These are phyloP conservation scores for Mycogona germanica DNA, from an alignment of 2,888 invertebrate species.

Conservation along the genomic window DNA sequence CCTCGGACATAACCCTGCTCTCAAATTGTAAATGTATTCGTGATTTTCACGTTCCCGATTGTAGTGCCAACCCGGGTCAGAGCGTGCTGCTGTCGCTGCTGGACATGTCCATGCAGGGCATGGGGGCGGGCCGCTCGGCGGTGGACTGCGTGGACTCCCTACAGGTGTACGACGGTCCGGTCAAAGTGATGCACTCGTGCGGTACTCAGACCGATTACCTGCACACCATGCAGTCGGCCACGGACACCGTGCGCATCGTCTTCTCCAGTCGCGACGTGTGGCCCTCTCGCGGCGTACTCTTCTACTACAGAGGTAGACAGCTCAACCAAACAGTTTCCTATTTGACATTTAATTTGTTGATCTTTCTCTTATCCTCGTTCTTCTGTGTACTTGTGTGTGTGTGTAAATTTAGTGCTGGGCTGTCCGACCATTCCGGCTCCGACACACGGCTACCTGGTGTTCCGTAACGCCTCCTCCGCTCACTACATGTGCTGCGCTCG, in stretches of 20 bases:
- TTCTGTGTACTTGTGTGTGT: no score
- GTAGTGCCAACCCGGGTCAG: constrained; percentile 46
- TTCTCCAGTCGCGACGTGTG: constrained; percentile 41
- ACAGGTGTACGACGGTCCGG: constrained; percentile 21
- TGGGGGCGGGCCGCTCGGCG: constrained; percentile 35
- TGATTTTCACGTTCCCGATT: no score
- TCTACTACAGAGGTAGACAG: constrained; percentile 49
- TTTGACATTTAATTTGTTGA: background rate
- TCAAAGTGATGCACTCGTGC: constrained; percentile 22
- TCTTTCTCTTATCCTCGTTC: constrained; percentile 3
- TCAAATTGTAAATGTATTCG: no score
- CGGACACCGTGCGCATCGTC: constrained; percentile 26
- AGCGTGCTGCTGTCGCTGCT: constrained; percentile 50
- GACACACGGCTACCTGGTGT: constrained; percentile 52
- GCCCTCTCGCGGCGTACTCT: constrained; percentile 49
- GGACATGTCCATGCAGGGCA: constrained; percentile 50
- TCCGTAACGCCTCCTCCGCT: constrained; percentile 49
- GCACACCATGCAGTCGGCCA: constrained; percentile 22
- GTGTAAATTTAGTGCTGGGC: constrained; percentile 56
- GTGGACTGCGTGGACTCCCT: constrained; percentile 34
- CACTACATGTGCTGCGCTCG: constrained; percentile 57
- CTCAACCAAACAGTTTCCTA: constrained; percentile 4
- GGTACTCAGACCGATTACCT: constrained; percentile 20
- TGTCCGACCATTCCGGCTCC: constrained; percentile 52
- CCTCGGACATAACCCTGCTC: no score